Percentiles rank a stretch among this genome's conserved stretches.
Conservation (phyloP, 1,140 invertebrate species). For the Melipona quadrifasciata region DNA sequence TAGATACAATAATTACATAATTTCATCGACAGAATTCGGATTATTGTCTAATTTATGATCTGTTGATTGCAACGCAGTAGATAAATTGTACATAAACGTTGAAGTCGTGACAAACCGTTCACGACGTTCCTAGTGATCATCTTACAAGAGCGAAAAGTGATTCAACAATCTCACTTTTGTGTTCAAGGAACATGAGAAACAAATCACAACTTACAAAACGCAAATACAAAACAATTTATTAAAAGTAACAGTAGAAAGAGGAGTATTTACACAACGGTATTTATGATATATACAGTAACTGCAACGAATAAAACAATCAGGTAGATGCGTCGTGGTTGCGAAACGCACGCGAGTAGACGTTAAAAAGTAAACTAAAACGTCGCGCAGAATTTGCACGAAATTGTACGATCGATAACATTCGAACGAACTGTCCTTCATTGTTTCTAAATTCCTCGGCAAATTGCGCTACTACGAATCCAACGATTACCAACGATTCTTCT, state of each 20-base stretch:
- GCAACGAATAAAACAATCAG: slow-evolving; percentile 17
- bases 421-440: not conserved
- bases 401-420: not conserved
- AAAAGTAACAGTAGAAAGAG: slow-evolving; percentile 39
- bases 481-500: too few species aligned
- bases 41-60: not conserved
- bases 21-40: too few species aligned
- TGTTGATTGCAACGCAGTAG: not conserved
- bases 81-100: not conserved
- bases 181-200: not conserved
- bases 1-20: too few species aligned
- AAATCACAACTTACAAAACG: not conserved
- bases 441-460: not conserved
- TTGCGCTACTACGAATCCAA: not conserved
- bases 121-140: too few species aligned
- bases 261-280: slow-evolving; percentile 59
- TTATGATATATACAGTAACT: slow-evolving; percentile 53
- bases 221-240: slow-evolving; percentile 56
- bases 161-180: too few species aligned
- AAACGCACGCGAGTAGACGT: not conserved
- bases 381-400: too few species aligned
- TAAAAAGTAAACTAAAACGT: not conserved
- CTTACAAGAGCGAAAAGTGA: too few species aligned
- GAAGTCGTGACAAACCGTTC: not conserved
- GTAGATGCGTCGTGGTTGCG: slow-evolving; percentile 33